A percentile compares a stretch with the other conserved stretches of the same genome.
phyloP scores from a whole-genome alignment of 2,113 vertebrate genomes.

The Peromyscus californicus region DNA sequence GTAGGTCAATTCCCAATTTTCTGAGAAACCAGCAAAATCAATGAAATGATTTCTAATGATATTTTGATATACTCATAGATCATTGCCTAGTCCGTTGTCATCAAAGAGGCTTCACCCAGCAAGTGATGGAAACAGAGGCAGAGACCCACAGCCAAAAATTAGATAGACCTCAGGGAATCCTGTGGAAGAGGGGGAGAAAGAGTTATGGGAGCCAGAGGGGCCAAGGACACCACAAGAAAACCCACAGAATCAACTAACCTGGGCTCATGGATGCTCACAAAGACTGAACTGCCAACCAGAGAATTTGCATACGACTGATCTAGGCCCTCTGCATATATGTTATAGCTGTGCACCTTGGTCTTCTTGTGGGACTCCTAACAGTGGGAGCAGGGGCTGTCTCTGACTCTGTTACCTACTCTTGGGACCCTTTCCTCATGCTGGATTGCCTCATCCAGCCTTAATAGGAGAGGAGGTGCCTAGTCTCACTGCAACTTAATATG shows the following conservation, averaged over 20 bases:
- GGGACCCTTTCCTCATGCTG: not conserved
- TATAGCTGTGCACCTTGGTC: not conserved
- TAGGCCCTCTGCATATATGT: not conserved
- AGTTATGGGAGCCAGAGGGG: not conserved
- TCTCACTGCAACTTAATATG: not conserved
- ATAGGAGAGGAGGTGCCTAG: not conserved
- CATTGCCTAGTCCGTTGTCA: not conserved
- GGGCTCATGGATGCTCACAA: not conserved
- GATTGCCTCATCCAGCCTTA: not conserved
- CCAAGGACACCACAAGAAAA: not conserved
- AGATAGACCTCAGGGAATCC: not conserved
- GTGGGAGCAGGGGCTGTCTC: not conserved
- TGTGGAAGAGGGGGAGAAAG: not conserved
- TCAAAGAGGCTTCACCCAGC: not conserved
- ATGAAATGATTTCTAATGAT: not conserved
- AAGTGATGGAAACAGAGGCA: not conserved
- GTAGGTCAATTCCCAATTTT: not conserved
- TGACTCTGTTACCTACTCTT: not conserved
- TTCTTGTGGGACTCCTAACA: not conserved
- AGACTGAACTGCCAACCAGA: not conserved
- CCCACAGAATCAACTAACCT: not conserved
- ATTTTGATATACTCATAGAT: not conserved
- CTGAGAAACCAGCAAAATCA: not conserved
- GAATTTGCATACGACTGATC: not conserved
- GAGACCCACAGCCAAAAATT: not conserved